phyloP scores from a whole-genome alignment of 2,113 vertebrate species.

The Cygnus atratus region DNA sequence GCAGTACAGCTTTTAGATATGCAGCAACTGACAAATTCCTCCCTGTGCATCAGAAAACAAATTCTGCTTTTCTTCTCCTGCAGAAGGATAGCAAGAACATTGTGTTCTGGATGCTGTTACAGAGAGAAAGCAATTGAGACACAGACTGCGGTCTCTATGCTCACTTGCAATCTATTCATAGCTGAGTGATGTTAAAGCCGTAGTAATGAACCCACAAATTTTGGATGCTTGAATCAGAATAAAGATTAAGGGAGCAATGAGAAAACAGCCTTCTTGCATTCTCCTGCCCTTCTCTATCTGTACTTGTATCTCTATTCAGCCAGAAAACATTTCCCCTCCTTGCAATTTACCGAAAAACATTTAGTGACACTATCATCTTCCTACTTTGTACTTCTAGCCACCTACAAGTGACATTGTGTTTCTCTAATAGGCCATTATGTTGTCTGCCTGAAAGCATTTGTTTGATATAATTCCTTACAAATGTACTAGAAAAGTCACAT shows the following conservation, averaged over 20 bases:
- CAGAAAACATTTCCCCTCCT: not conserved
- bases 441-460: conserved; percentile 23
- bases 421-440: conserved; percentile 53
- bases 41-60: not conserved
- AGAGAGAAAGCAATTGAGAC: not conserved
- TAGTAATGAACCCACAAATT: not conserved
- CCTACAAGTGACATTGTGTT: conserved; percentile 50
- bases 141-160: not conserved
- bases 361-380: conserved; percentile 26
- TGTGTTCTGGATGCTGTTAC: not conserved
- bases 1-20: not conserved
- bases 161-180: not conserved
- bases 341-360: conserved; percentile 34
- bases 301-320: not conserved
- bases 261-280: not conserved
- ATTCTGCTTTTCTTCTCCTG: not conserved
- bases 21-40: not conserved
- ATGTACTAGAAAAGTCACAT: conserved; percentile 32
- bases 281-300: not conserved
- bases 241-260: not conserved
- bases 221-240: not conserved
- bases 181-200: not conserved
- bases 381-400: conserved; percentile 31
- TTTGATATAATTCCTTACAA: conserved; percentile 42
- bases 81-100: not conserved